Base-by-base conservation (phyloP, 2,113 vertebrate genomes). In the Podocnemis expansa region DNA sequence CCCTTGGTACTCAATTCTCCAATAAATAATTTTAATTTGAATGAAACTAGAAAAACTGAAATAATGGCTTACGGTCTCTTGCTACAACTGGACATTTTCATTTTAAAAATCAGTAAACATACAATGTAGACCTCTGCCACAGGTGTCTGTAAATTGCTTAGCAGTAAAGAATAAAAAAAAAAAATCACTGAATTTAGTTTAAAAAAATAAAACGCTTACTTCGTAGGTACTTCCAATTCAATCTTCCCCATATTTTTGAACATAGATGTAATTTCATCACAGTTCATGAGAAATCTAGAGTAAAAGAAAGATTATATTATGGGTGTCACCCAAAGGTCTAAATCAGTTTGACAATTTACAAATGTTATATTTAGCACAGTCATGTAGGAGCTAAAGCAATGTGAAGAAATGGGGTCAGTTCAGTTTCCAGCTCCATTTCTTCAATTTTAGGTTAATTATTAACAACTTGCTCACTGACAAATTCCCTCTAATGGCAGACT, bases 151-250 rank as follows among this genome's bases (percentile, higher is more conserved):
- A 52, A n/a, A 80, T 31, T 55, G 82, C 34, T 41, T 51, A 75
- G 60, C 2, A 25, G 25, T 12, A 22, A 70, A 63, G n/a, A n/a
- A n/a, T n/a, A 81, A 95, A 63, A 81, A 95, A 24, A 94, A 1
- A 45, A 55, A 82, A 3, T 43, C 78, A 79, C 10, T 19, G 29
- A 54, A 55, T 10, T 95, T 27, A 6, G 63, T 38, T 24, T 5
- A 24, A 75, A 78, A 80, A 97, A 95, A 22, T 25, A 89, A 95
- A 96, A 49, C 67, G 98, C 97, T 98, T 98, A 98, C 98, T 85
- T 58, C 51, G 34, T 29, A 85, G 63, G 84, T 45, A 90, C 45
- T 87, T 80, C 95, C 96, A 87, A 93, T 87, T 96, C 96, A 96
- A 98, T 96, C 49, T 96, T 95, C n/a, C 97, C 96, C 89, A 98